Percentiles rank a stretch among this genome's conserved stretches.
phyloP scores from a whole-genome alignment of 2,888 invertebrate genomes.

The Agonopterix arenella region DNA sequence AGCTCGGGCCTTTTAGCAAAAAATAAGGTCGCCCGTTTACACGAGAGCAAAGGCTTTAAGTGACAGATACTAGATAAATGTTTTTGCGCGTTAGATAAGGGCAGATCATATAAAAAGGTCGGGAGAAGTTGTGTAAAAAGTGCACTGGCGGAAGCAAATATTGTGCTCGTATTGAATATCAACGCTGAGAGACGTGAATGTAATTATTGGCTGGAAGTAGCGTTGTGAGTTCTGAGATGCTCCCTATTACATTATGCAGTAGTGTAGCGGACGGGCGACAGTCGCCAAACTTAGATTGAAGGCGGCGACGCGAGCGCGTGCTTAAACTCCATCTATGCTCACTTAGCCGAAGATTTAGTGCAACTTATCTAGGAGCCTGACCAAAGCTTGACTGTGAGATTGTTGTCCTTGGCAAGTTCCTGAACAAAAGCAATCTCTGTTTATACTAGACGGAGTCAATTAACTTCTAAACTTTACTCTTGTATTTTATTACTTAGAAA shows the following conservation, averaged over 20 bases:
- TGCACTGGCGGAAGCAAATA: constrained; percentile 17
- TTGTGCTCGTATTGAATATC: constrained; percentile 24
- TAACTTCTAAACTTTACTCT: background rate
- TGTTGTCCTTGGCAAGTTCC: background rate
- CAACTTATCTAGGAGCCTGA: constrained; percentile 31
- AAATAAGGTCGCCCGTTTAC: constrained; percentile 72
- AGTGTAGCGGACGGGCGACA: constrained; percentile 44
- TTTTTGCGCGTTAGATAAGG: constrained; percentile 63
- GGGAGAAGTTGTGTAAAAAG: constrained; percentile 36
- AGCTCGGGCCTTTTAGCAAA: constrained; percentile 64
- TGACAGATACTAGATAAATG: constrained; percentile 75
- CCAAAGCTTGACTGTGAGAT: background rate
- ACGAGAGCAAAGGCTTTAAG: constrained; percentile 70
- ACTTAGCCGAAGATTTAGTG: constrained; percentile 62
- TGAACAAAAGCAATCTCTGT: background rate
- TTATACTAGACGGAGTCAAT: background rate
- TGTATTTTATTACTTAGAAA: too few species aligned
- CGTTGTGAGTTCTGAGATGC: constrained; percentile 51
- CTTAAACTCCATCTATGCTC: constrained; percentile 61
- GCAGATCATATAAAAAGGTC: constrained; percentile 47
- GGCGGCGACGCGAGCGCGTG: constrained; percentile 65
- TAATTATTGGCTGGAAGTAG: constrained; percentile 58
- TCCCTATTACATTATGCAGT: constrained; percentile 68
- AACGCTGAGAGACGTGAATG: constrained; percentile 33
- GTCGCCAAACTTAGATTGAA: constrained; percentile 72